phyloP scores from a whole-genome alignment of 2,888 invertebrate species.

The Drepanosiphum platanoidis region DNA sequence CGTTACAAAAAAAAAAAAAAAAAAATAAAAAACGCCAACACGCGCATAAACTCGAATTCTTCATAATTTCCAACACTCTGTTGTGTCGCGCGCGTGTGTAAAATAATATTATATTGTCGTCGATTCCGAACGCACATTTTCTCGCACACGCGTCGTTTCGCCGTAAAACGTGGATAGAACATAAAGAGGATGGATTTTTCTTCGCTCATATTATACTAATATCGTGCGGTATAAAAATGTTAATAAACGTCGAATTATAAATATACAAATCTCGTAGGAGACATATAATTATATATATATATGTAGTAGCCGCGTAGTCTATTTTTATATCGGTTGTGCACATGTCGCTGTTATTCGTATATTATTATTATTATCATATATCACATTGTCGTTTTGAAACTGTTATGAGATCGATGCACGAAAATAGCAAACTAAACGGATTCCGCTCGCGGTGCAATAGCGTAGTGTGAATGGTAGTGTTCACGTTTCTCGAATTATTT shows the following conservation, averaged over 20 bases:
- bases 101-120: background rate
- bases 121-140: background rate
- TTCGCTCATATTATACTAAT: background rate
- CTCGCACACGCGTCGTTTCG: background rate
- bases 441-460: background rate
- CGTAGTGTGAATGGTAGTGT: background rate
- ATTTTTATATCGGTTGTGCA: slow-evolving; percentile 55
- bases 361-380: too few species aligned
- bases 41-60: background rate
- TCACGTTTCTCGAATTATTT: slow-evolving; percentile 36
- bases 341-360: slow-evolving; percentile 56
- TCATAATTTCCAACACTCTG: background rate
- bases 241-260: slow-evolving; percentile 15
- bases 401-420: slow-evolving; percentile 50
- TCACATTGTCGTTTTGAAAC: slow-evolving; percentile 45
- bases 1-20: too few species aligned
- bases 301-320: slow-evolving; percentile 37
- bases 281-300: too few species aligned
- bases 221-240: background rate
- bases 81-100: too few species aligned
- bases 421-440: slow-evolving; percentile 53
- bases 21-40: background rate
- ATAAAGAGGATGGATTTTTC: background rate
- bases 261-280: slow-evolving; percentile 54
- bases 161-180: background rate